These are phyloP conservation scores for Pteropus rufus DNA, from an alignment of 2,797 vertebrate genomes.

Conservation along the genomic window DNA sequence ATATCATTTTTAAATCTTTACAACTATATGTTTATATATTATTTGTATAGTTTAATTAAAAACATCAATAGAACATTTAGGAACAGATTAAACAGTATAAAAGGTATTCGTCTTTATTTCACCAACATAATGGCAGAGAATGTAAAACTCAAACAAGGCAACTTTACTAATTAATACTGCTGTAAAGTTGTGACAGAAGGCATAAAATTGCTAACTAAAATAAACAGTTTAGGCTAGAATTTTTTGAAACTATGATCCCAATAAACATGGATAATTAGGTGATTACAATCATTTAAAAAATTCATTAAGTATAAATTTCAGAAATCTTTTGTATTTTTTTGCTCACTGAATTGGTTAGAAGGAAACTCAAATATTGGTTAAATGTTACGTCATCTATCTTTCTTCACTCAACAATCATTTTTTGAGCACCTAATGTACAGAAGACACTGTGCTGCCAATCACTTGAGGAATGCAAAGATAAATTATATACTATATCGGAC, in stretches of 20 bases:
- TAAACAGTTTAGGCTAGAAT: not conserved
- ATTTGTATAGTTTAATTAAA: slow-evolving; percentile 13
- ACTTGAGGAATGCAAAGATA: not conserved
- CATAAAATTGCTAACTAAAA: slow-evolving; percentile 14
- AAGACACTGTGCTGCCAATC: not conserved
- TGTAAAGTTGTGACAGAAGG: not conserved
- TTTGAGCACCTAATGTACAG: not conserved
- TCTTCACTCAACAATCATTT: not conserved
- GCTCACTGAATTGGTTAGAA: not conserved
- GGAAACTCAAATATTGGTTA: slow-evolving; percentile 19
- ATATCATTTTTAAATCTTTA: not conserved
- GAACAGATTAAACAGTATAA: not conserved
- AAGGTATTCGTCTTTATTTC: not conserved
- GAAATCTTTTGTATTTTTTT: not conserved
- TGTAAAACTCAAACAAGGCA: not conserved
- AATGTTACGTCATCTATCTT: not conserved
- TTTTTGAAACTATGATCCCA: not conserved
- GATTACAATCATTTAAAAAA: not conserved
- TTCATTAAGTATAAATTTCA: not conserved
- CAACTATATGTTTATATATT: not conserved
- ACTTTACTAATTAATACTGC: not conserved
- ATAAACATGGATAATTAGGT: not conserved
- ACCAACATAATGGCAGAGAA: not conserved
- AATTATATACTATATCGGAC: not conserved
- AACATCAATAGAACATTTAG: not conserved